Evolutionary conservation across 2,888 invertebrate species (phyloP).

Genomic region (Neuroscelio doddi): DNA sequence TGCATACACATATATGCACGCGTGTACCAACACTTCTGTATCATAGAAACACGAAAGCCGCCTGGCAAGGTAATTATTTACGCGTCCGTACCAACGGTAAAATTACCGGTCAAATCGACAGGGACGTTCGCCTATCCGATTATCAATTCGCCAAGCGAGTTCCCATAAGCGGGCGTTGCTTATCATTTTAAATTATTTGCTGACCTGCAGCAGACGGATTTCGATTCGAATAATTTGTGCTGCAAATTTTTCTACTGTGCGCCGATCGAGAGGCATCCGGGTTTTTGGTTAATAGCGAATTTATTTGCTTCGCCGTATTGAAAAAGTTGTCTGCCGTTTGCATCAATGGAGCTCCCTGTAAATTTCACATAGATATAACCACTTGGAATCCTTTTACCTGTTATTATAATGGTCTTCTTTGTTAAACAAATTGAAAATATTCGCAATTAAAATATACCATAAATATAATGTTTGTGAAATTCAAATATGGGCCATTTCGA

Average conservation of each 20-base stretch:
- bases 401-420: no score
- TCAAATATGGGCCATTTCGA: no score
- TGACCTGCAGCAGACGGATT: slow-evolving; percentile 35
- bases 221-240: slow-evolving; percentile 26
- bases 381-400: slow-evolving; percentile 29
- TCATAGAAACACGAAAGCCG: background rate
- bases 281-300: slow-evolving; percentile 38
- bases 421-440: no score
- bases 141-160: slow-evolving; percentile 25
- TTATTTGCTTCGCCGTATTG: slow-evolving; percentile 45
- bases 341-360: slow-evolving; percentile 31
- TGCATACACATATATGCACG: background rate
- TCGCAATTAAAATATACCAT: no score
- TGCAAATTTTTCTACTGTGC: slow-evolving; percentile 29
- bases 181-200: slow-evolving; percentile 38
- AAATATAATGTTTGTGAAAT: no score
- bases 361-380: slow-evolving; percentile 32
- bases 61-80: slow-evolving; percentile 24
- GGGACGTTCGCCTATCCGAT: slow-evolving; percentile 26
- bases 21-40: slow-evolving; percentile 5
- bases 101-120: slow-evolving; percentile 31
- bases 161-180: slow-evolving; percentile 21
- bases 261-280: slow-evolving; percentile 23
- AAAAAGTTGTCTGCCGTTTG: slow-evolving; percentile 44
- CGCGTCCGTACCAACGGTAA: slow-evolving; percentile 8